Percentiles rank a stretch among this genome's conserved stretches.
phyloP scores from a whole-genome alignment of 2,797 vertebrate species.

The Morelia viridis region DNA sequence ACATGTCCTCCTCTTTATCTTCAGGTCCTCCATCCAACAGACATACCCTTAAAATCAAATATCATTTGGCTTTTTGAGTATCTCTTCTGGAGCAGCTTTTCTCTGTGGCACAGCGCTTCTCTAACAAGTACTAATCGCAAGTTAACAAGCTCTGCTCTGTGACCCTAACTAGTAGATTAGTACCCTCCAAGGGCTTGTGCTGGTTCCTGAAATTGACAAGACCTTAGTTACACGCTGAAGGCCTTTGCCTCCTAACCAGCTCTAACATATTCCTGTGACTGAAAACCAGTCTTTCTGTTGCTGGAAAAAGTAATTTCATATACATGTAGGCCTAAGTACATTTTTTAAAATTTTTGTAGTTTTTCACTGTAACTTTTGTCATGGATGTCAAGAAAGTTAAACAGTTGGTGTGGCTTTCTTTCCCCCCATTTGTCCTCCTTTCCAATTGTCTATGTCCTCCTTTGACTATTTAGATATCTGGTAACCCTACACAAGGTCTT shows the following conservation, averaged over 20 bases:
- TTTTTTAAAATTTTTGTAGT: background rate
- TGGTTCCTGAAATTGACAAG: background rate
- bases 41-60: background rate
- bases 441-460: background rate
- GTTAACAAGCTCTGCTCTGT: conserved; percentile 6
- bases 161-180: background rate
- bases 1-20: background rate
- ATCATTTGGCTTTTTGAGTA: background rate
- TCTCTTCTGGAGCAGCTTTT: background rate
- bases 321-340: background rate
- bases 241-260: background rate
- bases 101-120: background rate
- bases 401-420: background rate
- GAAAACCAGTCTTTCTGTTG: background rate
- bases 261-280: background rate
- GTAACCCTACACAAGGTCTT: background rate
- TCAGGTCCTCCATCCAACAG: background rate
- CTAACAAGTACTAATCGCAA: background rate
- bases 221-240: background rate
- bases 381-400: background rate
- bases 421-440: background rate
- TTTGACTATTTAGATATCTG: background rate
- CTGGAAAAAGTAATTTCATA: background rate
- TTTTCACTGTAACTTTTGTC: background rate
- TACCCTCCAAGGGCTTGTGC: background rate